Conservation (phyloP, 2,797 vertebrate species). For the Poeciliopsis gracilis region DNA sequence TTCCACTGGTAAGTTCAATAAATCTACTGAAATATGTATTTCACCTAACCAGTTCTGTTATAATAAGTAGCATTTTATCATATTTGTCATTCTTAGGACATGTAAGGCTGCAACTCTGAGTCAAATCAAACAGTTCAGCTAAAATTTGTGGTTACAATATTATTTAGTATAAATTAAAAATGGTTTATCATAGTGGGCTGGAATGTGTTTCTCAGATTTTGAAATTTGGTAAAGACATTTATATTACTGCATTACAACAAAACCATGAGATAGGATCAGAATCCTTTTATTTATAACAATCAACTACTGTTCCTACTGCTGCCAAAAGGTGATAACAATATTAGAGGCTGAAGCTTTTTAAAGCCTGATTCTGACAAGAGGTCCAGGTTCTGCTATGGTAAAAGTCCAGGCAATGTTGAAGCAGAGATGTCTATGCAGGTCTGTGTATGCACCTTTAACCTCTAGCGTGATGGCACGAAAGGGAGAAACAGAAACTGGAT, state of each 20-base stretch:
- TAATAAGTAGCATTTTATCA: not conserved
- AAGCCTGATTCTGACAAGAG: not conserved
- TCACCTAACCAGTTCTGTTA: not conserved
- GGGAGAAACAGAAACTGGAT: slow-evolving; percentile 3
- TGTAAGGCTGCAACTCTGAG: not conserved
- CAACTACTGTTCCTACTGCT: not conserved
- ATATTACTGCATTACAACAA: not conserved
- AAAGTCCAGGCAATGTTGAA: not conserved
- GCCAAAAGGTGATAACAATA: not conserved
- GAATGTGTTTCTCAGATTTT: not conserved
- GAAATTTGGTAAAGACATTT: not conserved
- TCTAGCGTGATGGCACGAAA: not conserved
- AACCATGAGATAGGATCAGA: not conserved
- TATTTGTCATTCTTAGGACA: not conserved
- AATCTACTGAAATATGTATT: not conserved
- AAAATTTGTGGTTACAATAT: not conserved
- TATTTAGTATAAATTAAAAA: not conserved
- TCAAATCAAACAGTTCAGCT: not conserved
- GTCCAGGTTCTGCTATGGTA: not conserved
- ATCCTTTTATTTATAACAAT: not conserved
- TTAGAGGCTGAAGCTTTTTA: not conserved
- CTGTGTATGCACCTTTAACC: not conserved
- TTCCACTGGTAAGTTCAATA: not conserved
- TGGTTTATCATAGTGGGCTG: not conserved
- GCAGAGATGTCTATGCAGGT: no score